These are phyloP conservation scores for Phenganax marumi DNA, from an alignment of 92 coral and sea anemone genomes.

Conservation along the genomic window DNA sequence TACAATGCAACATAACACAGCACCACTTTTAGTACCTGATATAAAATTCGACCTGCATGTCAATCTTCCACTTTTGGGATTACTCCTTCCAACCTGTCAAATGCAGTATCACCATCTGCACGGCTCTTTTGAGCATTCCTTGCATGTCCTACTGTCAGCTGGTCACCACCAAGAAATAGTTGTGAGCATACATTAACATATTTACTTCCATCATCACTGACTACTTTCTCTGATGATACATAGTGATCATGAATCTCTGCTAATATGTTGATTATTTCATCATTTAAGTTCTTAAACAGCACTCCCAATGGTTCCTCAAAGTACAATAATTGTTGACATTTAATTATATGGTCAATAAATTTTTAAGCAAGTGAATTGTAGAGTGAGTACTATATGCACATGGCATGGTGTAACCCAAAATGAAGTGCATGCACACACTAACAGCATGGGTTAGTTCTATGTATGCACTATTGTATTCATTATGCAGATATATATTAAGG, in stretches of 20 bases:
- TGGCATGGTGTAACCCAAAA: too few species aligned
- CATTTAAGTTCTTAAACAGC: slow-evolving; percentile 63
- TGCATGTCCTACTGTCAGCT: slow-evolving; percentile 64
- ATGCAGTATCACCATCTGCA: slow-evolving; percentile 57
- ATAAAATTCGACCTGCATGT: slow-evolving; percentile 61
- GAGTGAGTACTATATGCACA: too few species aligned
- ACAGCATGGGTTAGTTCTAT: too few species aligned
- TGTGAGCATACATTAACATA: slow-evolving; percentile 5
- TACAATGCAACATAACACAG: background rate
- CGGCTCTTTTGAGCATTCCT: slow-evolving; percentile 57
- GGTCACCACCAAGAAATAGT: slow-evolving; percentile 64
- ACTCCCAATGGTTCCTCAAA: slow-evolving; percentile 61
- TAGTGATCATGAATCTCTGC: slow-evolving; percentile 56
- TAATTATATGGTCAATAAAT: background rate
- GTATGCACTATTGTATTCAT: too few species aligned
- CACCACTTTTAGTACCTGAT: slow-evolving; percentile 50
- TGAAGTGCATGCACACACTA: too few species aligned
- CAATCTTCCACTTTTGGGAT: slow-evolving; percentile 58
- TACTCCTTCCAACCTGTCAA: slow-evolving; percentile 48
- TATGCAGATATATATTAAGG: too few species aligned
- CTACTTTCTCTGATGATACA: slow-evolving; percentile 41
- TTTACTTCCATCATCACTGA: slow-evolving; percentile 30
- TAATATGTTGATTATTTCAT: slow-evolving; percentile 62
- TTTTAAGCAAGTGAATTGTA: background rate
- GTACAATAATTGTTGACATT: too few species aligned